Conservation (phyloP, 2,888 invertebrate species). For the Diarsia dahlii region DNA sequence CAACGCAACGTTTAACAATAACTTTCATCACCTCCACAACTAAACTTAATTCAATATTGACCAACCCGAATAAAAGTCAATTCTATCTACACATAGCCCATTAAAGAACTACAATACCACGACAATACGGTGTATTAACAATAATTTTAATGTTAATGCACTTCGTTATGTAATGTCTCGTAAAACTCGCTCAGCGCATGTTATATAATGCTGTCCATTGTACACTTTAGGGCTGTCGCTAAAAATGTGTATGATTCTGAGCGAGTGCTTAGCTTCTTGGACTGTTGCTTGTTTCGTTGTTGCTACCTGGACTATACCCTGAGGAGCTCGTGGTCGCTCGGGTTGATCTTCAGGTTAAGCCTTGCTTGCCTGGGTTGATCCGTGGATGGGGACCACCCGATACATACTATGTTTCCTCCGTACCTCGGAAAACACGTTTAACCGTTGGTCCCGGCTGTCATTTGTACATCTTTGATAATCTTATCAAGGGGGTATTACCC, state of each 20-base stretch:
- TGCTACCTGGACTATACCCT: no score
- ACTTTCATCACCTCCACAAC: conserved; percentile 24
- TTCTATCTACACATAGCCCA: conserved; percentile 39
- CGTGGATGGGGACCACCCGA: no score
- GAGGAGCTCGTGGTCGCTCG: no score
- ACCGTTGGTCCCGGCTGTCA: no score
- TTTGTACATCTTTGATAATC: no score
- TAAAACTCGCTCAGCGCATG: conserved; percentile 44
- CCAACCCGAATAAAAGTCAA: conserved; percentile 42
- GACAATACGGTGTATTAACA: conserved; percentile 53
- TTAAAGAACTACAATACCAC: conserved; percentile 51
- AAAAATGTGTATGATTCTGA: not conserved
- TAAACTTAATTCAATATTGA: conserved; percentile 33
- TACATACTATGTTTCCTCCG: no score
- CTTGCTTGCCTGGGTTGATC: no score
- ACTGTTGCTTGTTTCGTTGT: no score
- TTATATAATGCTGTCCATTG: conserved; percentile 48
- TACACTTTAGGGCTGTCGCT: conserved; percentile 47
- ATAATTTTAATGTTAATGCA: conserved; percentile 47
- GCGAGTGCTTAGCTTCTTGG: no score
- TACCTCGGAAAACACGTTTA: no score
- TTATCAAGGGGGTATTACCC: no score
- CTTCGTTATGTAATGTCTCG: conserved; percentile 43
- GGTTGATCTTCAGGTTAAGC: no score
- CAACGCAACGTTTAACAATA: conserved; percentile 4